A percentile compares a stretch with the other conserved stretches of the same genome.
These are phyloP conservation scores for Synaphobranchus kaupii DNA, from an alignment of 2,797 vertebrate genomes.

Conservation along the genomic window DNA sequence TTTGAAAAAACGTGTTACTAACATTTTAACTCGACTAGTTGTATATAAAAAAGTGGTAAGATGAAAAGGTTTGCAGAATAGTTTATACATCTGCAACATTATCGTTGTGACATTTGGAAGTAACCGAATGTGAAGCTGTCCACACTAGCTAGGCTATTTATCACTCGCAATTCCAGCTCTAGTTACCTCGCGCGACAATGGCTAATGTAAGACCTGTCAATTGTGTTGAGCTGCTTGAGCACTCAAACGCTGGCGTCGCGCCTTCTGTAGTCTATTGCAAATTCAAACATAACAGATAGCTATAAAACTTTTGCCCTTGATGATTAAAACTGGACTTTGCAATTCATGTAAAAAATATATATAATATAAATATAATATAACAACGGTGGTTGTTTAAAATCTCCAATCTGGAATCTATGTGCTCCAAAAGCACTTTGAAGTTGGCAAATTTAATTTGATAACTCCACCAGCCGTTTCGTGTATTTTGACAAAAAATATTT, in stretches of 20 bases:
- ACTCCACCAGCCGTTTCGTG: conserved; percentile 33
- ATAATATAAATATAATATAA: conserved; percentile 1
- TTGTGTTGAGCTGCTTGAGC: conserved; percentile 56
- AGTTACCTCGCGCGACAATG: conserved; percentile 43
- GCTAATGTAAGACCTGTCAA: conserved; percentile 58
- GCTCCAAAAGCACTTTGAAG: conserved; percentile 67
- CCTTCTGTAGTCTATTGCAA: conserved; percentile 8
- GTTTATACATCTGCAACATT: conserved; percentile 2
- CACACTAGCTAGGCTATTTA: neutral
- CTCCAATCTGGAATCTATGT: neutral
- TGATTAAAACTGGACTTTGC: neutral
- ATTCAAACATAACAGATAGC: conserved; percentile 16
- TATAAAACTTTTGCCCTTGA: conserved; percentile 30
- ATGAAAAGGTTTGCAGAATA: neutral
- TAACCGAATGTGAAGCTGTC: conserved; percentile 7
- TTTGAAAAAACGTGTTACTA: conserved; percentile 20
- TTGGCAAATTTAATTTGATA: conserved; percentile 58
- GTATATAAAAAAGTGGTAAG: neutral
- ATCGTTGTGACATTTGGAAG: conserved; percentile 9
- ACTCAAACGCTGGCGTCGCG: conserved; percentile 19
- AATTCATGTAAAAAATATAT: neutral
- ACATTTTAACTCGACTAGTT: neutral
- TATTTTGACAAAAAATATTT: conserved; percentile 35
- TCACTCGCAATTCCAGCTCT: conserved; percentile 15
- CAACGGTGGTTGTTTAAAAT: conserved; percentile 2